Base-by-base conservation (phyloP, 2,888 invertebrate species). In the Lasiommata megera region DNA sequence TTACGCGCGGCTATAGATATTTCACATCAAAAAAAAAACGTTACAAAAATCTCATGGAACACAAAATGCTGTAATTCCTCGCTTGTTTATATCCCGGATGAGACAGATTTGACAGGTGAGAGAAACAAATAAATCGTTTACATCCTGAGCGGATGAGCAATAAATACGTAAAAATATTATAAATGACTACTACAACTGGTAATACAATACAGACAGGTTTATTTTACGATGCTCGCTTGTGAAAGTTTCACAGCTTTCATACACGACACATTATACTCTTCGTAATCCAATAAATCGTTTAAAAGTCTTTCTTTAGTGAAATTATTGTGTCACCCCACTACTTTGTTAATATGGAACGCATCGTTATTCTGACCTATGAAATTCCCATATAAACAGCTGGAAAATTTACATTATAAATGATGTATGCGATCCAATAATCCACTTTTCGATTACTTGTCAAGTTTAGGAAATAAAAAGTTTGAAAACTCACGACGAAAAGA, bases 201-300 rank as follows among this genome's bases (percentile, higher is more conserved):
- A 55, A 59, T 52, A 12, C 51, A 55, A 59, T 59, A 44, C 46
- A 41, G 5, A 46, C 55, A 47, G 51, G 59, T 55, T 58, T 34
- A 51, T 54, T 55, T 51, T 29, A 50, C 37, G 53, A 54, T 36
- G 12, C 23, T 28, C 23, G 38, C 55, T 31, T 28, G 58, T 59
- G 58, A 59, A 59, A 59, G 58, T 59, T 56, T 58, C 40, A 16
- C 40, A 38, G 44, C 28, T 51, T 11, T 31, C 23, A 23, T 23
- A 9, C 23, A 31, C 7, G 28, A 40, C 28, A 18, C 18, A 6
- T 41, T n/a, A 41, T 41, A 23, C 23, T 11, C 23, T 23, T 43
- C 12, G 18, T 43, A 23, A 44, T 0, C n/a, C 23, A 23, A 12
- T 23, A 23, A 23, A 7, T 43, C 11, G 12, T 7, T 28, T 12